Evolutionary conservation across 2,113 vertebrate species (phyloP), one percentile per base, ranked within the genome.

Genomic region (Pelodiscus sinensis): DNA sequence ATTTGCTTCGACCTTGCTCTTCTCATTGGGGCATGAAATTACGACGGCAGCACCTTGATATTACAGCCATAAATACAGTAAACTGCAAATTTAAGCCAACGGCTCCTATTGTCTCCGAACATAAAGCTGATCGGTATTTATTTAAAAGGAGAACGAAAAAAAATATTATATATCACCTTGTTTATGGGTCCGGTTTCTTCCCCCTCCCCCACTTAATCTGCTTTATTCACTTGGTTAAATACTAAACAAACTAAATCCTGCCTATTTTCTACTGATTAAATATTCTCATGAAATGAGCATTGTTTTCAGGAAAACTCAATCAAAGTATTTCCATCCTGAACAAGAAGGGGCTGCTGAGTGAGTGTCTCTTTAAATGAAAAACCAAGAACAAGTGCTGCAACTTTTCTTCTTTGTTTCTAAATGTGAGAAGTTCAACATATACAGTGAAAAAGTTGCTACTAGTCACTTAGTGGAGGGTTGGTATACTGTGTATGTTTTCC

Each of bases 1-100:
- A 99, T 99, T 99, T 99, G 99, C 99, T 99, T 99, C 99, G 99
- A 99, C 99, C 99, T 99, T 99, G 99, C 99, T 99, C 99, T 99
- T 99, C 99, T 99, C 99, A 99, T 99, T 99, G 99, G 99, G 99
- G 99, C 99, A 99, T 99, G 99, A 99, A 99, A 99, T 99, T 99
- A 99, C 99, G 99, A 99, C 99, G 99, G 99, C 99, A 99, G 99
- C 99, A 99, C 99, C 99, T 99, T 99, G 99, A 99, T 99, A 99
- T 99, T 99, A 99, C 99, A 99, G 99, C 99, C 99, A 99, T 99
- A 99, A 99, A 99, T 99, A 99, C 99, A 99, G 99, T 99, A 99
- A 99, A 99, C 99, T 99, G 99, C 99, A 99, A 99, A 99, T 99
- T 99, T 99, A 99, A 99, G 99, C 99, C 99, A 98, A 99, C 99